phyloP scores from a whole-genome alignment of 2,888 invertebrate species.

The Acleris holmiana region DNA sequence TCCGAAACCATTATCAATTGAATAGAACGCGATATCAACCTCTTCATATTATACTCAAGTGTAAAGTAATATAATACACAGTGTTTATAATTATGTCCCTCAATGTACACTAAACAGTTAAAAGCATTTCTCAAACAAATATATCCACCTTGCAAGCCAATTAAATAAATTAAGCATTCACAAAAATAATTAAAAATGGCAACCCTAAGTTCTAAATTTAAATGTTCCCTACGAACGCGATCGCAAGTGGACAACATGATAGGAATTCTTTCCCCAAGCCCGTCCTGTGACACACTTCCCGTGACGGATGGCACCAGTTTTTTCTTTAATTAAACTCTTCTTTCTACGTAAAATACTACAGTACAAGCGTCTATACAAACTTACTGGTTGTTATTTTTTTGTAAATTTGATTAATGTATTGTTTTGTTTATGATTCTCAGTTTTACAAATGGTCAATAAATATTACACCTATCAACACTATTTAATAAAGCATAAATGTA shows the following conservation, averaged over 20 bases:
- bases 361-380: background rate
- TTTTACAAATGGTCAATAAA: background rate
- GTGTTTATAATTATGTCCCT: no score
- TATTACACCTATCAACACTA: no score
- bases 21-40: no score
- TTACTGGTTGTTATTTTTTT: background rate
- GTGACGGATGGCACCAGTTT: conserved; percentile 33
- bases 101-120: no score
- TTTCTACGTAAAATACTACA: background rate
- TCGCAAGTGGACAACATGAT: conserved; percentile 34
- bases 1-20: no score
- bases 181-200: background rate
- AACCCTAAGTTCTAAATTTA: conserved; percentile 18
- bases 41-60: no score
- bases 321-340: conserved; percentile 37
- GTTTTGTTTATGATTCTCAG: background rate
- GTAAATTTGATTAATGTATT: background rate
- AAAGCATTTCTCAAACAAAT: no score
- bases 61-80: no score
- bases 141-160: no score
- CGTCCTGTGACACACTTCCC: conserved; percentile 36
- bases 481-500: background rate
- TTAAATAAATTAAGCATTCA: no score
- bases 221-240: conserved; percentile 20
- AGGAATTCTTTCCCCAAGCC: conserved; percentile 24